phyloP scores from a whole-genome alignment of 2,888 invertebrate genomes.

The Apoderus coryli region DNA sequence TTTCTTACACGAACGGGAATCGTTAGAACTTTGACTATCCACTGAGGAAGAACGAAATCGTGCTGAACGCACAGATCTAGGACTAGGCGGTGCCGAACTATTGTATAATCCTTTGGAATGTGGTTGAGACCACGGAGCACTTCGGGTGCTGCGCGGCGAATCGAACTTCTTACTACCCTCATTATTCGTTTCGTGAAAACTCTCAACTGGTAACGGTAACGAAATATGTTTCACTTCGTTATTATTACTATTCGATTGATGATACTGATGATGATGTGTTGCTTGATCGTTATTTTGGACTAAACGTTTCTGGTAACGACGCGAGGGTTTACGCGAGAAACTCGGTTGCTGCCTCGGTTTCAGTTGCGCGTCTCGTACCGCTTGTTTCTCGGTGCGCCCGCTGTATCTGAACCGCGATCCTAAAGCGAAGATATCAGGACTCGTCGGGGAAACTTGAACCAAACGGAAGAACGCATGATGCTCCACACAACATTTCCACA shows the following conservation, averaged over 20 bases:
- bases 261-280: slow-evolving; percentile 14
- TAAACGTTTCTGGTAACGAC: slow-evolving; percentile 46
- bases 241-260: slow-evolving; percentile 10
- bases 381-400: slow-evolving; percentile 48
- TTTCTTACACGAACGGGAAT: slow-evolving; percentile 63
- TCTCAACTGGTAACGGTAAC: slow-evolving; percentile 40
- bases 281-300: slow-evolving; percentile 34
- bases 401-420: slow-evolving; percentile 55
- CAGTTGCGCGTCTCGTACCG: slow-evolving; percentile 36
- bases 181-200: slow-evolving; percentile 29
- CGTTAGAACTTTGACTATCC: slow-evolving; percentile 81
- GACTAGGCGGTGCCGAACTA: slow-evolving; percentile 45
- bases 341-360: slow-evolving; percentile 38
- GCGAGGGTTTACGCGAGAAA: slow-evolving; percentile 48
- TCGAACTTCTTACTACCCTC: slow-evolving; percentile 35
- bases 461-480: slow-evolving; percentile 88
- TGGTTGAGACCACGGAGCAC: slow-evolving; percentile 65
- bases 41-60: slow-evolving; percentile 62
- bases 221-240: slow-evolving; percentile 38
- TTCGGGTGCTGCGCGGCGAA: slow-evolving; percentile 69
- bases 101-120: slow-evolving; percentile 58
- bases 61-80: slow-evolving; percentile 68
- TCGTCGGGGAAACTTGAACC: slow-evolving; percentile 65
- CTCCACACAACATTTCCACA: slow-evolving; percentile 93
- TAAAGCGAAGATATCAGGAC: slow-evolving; percentile 61